Percentiles rank a stretch among this genome's conserved stretches.
Evolutionary conservation across 2,797 vertebrate genomes (phyloP).

Genomic region (Peromyscus attwateri): DNA sequence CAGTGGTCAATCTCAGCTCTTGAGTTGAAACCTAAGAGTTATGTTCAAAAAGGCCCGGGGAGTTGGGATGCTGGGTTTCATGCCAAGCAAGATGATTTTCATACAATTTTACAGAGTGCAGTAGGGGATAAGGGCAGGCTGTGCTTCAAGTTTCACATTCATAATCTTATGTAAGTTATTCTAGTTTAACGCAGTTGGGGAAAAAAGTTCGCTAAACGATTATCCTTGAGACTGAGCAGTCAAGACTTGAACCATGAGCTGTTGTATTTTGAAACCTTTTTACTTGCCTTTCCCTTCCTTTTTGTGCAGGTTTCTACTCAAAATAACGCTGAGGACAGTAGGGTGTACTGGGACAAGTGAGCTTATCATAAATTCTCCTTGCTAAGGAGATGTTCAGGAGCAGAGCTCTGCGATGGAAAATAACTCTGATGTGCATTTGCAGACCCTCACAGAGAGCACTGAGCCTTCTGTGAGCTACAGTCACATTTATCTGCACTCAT

Average conservation of each 20-base stretch:
- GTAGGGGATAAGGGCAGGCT: neutral
- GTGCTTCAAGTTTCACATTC: neutral
- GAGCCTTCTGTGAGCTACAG: neutral
- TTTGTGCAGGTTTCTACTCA: neutral
- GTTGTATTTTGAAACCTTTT: neutral
- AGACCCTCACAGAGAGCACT: neutral
- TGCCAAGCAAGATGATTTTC: slow-evolving; percentile 46
- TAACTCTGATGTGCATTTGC: neutral
- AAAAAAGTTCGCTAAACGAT: neutral
- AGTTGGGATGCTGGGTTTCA: slow-evolving; percentile 11
- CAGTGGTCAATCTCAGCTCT: slow-evolving; percentile 62
- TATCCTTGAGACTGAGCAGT: neutral
- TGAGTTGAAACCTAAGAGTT: slow-evolving; percentile 65
- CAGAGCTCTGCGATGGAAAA: neutral
- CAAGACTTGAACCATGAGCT: neutral
- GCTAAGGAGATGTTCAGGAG: neutral
- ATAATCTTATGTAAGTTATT: neutral
- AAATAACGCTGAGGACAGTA: no score
- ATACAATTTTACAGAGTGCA: neutral
- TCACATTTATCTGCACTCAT: rapidly evolving
- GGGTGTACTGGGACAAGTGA: neutral
- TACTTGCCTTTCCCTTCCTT: neutral
- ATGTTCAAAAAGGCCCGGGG: slow-evolving; percentile 28
- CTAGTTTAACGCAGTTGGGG: neutral
- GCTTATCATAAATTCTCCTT: neutral